Base-by-base conservation (phyloP, 2,888 invertebrate genomes). In the Chymomyza amoena region DNA sequence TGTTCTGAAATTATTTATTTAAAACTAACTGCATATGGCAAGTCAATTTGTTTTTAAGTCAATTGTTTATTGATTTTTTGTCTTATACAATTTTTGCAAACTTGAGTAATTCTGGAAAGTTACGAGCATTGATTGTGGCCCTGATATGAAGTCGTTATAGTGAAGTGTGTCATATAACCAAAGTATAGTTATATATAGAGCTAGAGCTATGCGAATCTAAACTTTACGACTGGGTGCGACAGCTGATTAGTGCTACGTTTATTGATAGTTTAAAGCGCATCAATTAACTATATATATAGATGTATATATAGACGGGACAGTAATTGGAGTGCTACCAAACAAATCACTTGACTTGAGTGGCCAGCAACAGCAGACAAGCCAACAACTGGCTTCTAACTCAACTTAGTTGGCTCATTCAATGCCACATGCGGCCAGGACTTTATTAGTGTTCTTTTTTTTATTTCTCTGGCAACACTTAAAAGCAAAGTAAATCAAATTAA, bases 311-410 rank as follows among this genome's bases (percentile, higher is more conserved):
- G n/a, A 54, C 5, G 6, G 54, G 18, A 16, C 3, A 20, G 54
- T 15, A 15, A 54, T 15, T 51, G 51, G 18, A 54, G 54, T 54
- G 54, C 54, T 2, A 2, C 18, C 60, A 57, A 87, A 77, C 87
- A 81, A 87, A 83, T 87, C 87, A 83, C 87, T 85, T 83, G 85
- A 74, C 85, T 85, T 70, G 36, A 87, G 82, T 82, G 39, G 10
- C n/a, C n/a, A n/a, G n/a, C n/a, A n/a, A n/a, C n/a, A n/a, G 60
- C 66, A 73, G 67, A 32, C 32, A 32, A 32, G 7, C 6, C 32
- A 32, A 6, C 54, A 54, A 9, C 54, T 54, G 4, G 16, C 18
- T 45, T 18, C 7, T 50, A 39, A 62, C 62, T 16, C 54, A 54
- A 10, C 54, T 20, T 9, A 10, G 54, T 16, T 18, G n/a, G 56